Conservation (phyloP, 2,797 vertebrate species). For the Lutjanus argentimaculatus region DNA sequence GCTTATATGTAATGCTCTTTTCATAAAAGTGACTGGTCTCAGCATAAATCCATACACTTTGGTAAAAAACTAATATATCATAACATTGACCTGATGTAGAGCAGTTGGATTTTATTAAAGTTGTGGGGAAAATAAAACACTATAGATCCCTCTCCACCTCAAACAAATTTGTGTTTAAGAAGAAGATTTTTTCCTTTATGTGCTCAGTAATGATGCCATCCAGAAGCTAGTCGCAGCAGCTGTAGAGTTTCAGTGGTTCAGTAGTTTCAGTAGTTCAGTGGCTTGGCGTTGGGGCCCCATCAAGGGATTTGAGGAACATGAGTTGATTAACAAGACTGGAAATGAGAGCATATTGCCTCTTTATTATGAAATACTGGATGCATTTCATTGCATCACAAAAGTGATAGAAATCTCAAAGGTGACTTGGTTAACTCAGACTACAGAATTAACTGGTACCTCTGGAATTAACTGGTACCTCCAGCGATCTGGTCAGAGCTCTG, state of each 20-base stretch:
- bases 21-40: conserved; percentile 6
- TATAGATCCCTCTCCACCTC: background rate
- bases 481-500: background rate
- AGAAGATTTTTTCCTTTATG: background rate
- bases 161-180: background rate
- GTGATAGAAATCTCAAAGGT: background rate
- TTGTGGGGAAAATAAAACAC: background rate
- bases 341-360: background rate
- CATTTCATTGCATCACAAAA: background rate
- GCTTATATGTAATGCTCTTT: conserved; percentile 3
- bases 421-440: background rate
- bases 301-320: no score
- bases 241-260: background rate
- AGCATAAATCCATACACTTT: conserved; percentile 7
- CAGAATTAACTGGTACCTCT: background rate
- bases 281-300: fast-evolving
- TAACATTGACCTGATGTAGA: background rate
- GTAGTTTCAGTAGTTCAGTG: background rate
- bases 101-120: background rate
- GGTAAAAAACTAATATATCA: conserved; percentile 9
- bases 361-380: background rate
- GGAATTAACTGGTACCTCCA: background rate
- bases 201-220: background rate
- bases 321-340: background rate
- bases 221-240: background rate